Base-by-base conservation (phyloP, 2,888 invertebrate species). In the Ariolimax columbianus region DNA sequence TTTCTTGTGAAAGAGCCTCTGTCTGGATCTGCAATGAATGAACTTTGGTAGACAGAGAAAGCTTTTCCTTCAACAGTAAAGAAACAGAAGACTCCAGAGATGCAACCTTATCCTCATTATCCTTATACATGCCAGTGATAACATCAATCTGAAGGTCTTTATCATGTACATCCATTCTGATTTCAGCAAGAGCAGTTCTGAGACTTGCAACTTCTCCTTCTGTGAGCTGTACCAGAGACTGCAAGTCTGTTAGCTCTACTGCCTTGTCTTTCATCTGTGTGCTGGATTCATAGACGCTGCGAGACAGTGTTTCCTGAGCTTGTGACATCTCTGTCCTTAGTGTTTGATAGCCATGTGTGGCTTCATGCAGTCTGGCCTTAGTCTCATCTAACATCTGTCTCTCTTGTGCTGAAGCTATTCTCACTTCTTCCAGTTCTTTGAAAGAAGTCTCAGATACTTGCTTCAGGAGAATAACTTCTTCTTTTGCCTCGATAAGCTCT, bases 391-490 rank as follows among this genome's bases (percentile, higher is more conserved):
- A 78, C 19, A 26, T 30, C 4, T 36, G 36, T 14, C 43, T 47
- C 6, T 77, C 70, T 70, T 77, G 77, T 59, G 77, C 3, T 30
- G n/a, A 70, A 36, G 47, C 23, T 7, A 19, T 23, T 36, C 51
- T 78, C 43, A 51, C 33, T 66, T 84, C 84, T 38, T 84, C 36
- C 4, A 78, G 63, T 63, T 84, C 84, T 51, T 38, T 79, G n/a
- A 40, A 51, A 26, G 70, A 59, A 47, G 72, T 63, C 14, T 84
- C 84, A 73, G 72, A 79, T 3, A 38, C 38, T 6, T n/a, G n/a
- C n/a, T n/a, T n/a, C n/a, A n/a, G n/a, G n/a, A n/a, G n/a, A n/a
- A n/a, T n/a, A n/a, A n/a, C n/a, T n/a, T n/a, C n/a, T n/a, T n/a
- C n/a, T n/a, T n/a, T n/a, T n/a, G n/a, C n/a, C n/a, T n/a, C n/a